Percentiles rank a stretch among this genome's conserved stretches.
These are phyloP conservation scores for Trematocara stigmaticum DNA, from an alignment of 2,113 vertebrate species.

Conservation along the genomic window DNA sequence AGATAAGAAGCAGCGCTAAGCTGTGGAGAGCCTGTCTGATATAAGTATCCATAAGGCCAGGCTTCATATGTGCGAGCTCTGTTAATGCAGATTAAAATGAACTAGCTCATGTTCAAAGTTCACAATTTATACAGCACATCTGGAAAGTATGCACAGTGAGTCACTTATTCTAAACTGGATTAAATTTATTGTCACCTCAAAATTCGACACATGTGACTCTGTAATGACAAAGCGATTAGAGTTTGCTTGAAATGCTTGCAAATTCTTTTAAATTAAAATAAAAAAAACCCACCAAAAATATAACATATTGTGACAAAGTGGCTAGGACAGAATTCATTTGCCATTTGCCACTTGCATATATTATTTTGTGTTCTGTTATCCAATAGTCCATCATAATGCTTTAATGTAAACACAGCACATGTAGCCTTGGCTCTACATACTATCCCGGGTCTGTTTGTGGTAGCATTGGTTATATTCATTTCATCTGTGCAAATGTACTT, in stretches of 20 bases:
- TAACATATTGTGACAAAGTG: neutral
- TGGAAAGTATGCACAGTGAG: neutral
- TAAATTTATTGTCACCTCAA: neutral
- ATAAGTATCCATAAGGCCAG: neutral
- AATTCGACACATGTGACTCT: neutral
- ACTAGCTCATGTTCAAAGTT: neutral
- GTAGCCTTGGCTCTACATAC: no score
- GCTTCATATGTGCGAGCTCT: neutral
- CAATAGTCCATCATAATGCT: no score
- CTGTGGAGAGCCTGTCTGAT: neutral
- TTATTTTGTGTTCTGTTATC: no score
- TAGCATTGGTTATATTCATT: no score
- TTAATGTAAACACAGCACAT: no score
- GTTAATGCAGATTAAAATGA: neutral
- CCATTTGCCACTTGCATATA: no score
- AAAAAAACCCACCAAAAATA: neutral
- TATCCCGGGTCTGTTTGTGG: no score
- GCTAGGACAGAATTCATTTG: no score
- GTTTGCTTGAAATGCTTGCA: neutral
- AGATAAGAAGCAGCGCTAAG: neutral
- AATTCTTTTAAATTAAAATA: neutral
- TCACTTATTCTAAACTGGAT: neutral
- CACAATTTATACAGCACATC: neutral
- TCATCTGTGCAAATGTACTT: no score
- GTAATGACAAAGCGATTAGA: accelerated